Percentiles rank a stretch among this genome's conserved stretches.
These are phyloP conservation scores for Zeus faber DNA, from an alignment of 2,113 vertebrate species.

Conservation along the genomic window DNA sequence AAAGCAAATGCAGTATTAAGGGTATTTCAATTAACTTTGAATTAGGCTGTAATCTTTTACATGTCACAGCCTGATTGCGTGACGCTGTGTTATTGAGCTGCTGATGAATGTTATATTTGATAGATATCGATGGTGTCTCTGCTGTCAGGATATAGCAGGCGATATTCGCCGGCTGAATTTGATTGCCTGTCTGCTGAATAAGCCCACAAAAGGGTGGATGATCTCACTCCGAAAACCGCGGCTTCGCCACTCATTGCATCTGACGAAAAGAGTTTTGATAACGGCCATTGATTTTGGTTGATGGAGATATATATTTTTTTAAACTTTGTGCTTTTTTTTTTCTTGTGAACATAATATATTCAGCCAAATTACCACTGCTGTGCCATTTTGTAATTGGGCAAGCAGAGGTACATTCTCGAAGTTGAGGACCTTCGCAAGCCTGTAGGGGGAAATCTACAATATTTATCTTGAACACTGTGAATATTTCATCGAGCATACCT, in stretches of 20 bases:
- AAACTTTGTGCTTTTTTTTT: background rate
- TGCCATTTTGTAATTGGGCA: background rate
- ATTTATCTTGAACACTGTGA: conserved; percentile 20
- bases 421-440: background rate
- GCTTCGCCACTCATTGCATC: no score
- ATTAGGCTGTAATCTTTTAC: conserved; percentile 59
- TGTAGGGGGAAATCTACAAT: conserved; percentile 9
- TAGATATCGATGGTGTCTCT: conserved; percentile 55
- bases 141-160: conserved; percentile 36
- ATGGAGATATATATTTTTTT: no score
- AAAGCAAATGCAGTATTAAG: conserved; percentile 55
- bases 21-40: conserved; percentile 60
- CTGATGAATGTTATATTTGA: conserved; percentile 58
- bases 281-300: no score
- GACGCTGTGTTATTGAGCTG: conserved; percentile 55
- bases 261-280: no score
- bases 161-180: conserved; percentile 43
- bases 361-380: conserved; percentile 3
- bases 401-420: background rate
- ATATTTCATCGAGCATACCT: conserved; percentile 27
- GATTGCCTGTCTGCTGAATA: conserved; percentile 13
- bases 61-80: conserved; percentile 50
- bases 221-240: no score
- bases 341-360: conserved; percentile 3
- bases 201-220: background rate